A percentile compares a stretch with the other conserved stretches of the same genome.
These are phyloP conservation scores for Metaphire vulgaris DNA, from an alignment of 1,140 invertebrate species.

Conservation along the genomic window DNA sequence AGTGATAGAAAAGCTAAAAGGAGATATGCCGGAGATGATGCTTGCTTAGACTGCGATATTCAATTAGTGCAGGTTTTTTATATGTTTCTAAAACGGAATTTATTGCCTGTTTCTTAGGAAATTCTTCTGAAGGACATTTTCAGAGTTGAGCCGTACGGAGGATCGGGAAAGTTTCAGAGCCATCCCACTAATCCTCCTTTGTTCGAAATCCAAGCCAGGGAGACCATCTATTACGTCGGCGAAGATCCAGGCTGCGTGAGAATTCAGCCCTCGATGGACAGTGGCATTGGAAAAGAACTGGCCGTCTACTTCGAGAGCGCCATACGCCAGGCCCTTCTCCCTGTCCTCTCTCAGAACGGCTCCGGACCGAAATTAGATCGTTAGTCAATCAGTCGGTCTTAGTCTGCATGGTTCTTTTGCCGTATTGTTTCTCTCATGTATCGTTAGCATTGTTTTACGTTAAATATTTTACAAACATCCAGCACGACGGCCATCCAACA, in stretches of 20 bases:
- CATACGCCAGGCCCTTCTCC: conserved; percentile 87
- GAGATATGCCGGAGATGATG: conserved; percentile 99
- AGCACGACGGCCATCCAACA: too few relatives aligned
- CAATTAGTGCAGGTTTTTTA: too few relatives aligned
- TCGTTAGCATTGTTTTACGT: too few relatives aligned
- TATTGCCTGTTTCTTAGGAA: background rate
- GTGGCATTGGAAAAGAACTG: conserved; percentile 75
- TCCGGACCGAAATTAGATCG: background rate
- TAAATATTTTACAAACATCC: too few relatives aligned
- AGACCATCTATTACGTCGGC: conserved; percentile 28
- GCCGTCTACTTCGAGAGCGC: conserved; percentile 89
- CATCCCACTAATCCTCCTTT: background rate
- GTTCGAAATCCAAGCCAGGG: conserved; percentile 13
- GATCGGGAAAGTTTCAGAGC: too few relatives aligned
- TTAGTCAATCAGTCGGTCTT: too few relatives aligned
- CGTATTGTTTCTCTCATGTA: too few relatives aligned
- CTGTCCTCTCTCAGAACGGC: conserved; percentile 64
- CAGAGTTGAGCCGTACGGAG: background rate
- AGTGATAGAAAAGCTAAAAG: conserved; percentile 60
- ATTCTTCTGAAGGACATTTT: background rate
- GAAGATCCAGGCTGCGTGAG: conserved; percentile 42
- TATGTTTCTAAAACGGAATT: too few relatives aligned
- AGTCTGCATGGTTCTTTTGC: too few relatives aligned
- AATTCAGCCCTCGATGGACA: conserved; percentile 35
- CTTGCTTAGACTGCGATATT: too few relatives aligned